Conservation (phyloP, 2,797 vertebrate genomes). For the Molossus alvarezi region DNA sequence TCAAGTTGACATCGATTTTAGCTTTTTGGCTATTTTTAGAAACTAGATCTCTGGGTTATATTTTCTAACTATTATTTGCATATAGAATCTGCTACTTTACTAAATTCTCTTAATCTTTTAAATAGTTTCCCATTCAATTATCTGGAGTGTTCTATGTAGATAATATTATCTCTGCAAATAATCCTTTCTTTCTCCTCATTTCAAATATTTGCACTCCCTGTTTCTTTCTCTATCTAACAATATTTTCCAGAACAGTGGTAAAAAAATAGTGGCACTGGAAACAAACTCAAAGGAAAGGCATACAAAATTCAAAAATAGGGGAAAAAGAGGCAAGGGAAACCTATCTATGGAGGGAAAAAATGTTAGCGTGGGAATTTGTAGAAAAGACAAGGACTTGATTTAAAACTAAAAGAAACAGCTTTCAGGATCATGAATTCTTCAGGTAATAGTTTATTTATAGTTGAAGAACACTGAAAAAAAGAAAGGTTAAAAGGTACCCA, state of each 20-base stretch:
- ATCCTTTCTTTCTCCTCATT: constrained; percentile 31
- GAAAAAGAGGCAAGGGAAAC: neutral
- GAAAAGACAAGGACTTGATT: neutral
- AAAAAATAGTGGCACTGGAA: constrained; percentile 30
- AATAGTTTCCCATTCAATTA: neutral
- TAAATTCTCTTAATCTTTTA: neutral
- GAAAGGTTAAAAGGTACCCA: neutral
- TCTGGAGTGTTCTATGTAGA: neutral
- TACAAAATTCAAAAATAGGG: neutral
- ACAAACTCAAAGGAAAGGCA: neutral
- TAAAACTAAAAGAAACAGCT: neutral
- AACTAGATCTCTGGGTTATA: neutral
- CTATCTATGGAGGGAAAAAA: neutral
- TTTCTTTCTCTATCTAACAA: neutral
- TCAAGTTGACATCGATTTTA: neutral
- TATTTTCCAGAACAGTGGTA: neutral
- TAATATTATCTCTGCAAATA: constrained; percentile 31
- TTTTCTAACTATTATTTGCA: neutral
- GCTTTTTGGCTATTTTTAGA: neutral
- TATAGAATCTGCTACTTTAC: neutral
- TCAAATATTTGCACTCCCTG: neutral
- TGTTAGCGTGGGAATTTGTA: neutral
- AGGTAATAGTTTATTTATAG: neutral
- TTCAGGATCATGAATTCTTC: neutral
- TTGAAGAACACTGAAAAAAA: neutral